Percentiles rank a stretch among this genome's conserved stretches.
phyloP scores from a whole-genome alignment of 2,113 vertebrate genomes.

The Galemys pyrenaicus region DNA sequence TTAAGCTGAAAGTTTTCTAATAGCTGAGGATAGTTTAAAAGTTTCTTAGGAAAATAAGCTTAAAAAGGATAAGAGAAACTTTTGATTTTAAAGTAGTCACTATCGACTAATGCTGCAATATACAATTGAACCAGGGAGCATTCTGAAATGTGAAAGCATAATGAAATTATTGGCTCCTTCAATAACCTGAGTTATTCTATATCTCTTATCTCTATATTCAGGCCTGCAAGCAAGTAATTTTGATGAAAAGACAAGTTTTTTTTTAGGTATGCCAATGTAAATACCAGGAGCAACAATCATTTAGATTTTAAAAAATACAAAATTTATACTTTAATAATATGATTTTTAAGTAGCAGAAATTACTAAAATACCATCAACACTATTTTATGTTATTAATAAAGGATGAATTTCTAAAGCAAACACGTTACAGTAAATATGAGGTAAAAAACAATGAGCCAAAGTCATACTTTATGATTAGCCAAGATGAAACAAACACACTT shows the following conservation, averaged over 20 bases:
- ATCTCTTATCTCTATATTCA: conserved; percentile 25
- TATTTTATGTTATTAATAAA: conserved; percentile 15
- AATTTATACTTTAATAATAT: not conserved
- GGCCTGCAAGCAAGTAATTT: not conserved
- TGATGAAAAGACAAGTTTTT: not conserved
- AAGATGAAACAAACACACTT: not conserved
- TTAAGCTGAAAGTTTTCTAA: not conserved
- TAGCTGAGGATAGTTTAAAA: not conserved
- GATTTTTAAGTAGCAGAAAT: conserved; percentile 29
- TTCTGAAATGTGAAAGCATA: not conserved
- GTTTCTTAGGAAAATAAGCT: not conserved
- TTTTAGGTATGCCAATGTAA: conserved; percentile 30
- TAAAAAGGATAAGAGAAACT: not conserved
- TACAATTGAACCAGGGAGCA: not conserved
- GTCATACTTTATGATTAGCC: not conserved
- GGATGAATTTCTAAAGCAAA: not conserved
- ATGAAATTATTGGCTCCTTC: not conserved
- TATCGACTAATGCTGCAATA: not conserved
- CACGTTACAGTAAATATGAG: not conserved
- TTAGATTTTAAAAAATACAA: not conserved
- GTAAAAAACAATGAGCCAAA: not conserved
- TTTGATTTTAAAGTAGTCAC: not conserved
- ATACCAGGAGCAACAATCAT: conserved; percentile 19
- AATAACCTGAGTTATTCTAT: not conserved
- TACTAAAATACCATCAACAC: not conserved